Conservation (phyloP, 2,113 vertebrate species). For the Sapayoa aenigma region DNA sequence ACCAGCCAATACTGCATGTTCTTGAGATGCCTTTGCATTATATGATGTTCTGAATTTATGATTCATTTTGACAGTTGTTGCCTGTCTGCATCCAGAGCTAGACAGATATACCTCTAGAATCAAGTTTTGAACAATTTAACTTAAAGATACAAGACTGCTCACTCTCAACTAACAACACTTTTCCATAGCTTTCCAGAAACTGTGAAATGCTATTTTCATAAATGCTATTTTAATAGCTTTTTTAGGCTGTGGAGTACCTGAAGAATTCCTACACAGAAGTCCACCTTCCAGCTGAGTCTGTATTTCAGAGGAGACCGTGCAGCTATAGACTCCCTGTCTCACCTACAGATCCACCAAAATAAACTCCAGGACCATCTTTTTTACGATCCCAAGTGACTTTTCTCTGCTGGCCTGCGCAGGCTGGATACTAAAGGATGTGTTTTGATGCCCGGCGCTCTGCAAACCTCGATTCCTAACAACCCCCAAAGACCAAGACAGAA, state of each 20-base stretch:
- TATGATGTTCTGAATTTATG: background rate
- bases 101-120: background rate
- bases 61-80: background rate
- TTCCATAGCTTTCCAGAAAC: background rate
- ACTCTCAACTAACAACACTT: background rate
- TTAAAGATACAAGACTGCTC: background rate
- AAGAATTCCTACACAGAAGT: background rate
- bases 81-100: background rate
- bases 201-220: background rate
- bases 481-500: background rate
- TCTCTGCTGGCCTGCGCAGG: too few relatives aligned
- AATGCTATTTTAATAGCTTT: background rate
- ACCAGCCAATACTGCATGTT: background rate
- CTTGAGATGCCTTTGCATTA: background rate
- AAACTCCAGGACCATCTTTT: background rate
- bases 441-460: background rate
- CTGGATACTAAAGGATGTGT: background rate
- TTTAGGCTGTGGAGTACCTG: background rate
- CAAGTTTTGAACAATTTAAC: background rate
- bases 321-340: background rate
- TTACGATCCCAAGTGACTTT: accelerated
- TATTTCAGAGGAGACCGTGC: background rate
- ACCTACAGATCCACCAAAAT: background rate
- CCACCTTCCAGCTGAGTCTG: background rate
- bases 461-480: background rate